Base-by-base conservation (phyloP, 2,113 vertebrate genomes). In the Ariopsis seemanni region DNA sequence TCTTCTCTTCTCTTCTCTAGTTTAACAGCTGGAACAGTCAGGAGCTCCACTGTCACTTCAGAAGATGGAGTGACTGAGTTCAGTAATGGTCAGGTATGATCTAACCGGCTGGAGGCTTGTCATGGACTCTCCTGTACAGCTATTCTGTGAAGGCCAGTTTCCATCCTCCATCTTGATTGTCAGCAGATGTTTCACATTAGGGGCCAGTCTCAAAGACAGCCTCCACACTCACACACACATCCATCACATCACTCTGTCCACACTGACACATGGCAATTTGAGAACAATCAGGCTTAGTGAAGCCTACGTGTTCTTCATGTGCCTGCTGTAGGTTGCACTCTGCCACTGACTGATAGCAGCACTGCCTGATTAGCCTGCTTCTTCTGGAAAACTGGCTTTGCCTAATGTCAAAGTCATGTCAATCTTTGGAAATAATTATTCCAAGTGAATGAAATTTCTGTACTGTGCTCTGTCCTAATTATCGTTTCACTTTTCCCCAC, bases 151-250 rank as follows among this genome's bases (percentile, higher is more conserved):
- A 72, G 25, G 17, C 69, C 48, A 63, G 57, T 63, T 42, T 67
- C n/a, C 42, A 55, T 57, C 74, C 52, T 55, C 69, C 25, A 20
- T 57, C 71, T 67, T 88, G 75, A 86, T 60, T 88, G 85, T 88
- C 83, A 88, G 84, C 88, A 88, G 89, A 90, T 92, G 91, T 90
- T 91, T 91, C 74, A 85, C 79, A 91, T 91, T 89, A 92, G 77
- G 79, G 80, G 80, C 52, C 77, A 57, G 20, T 27, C 86, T 58
- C 84, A 86, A 72, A 82, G 79, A 83, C 85, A 86, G 83, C 27
- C 89, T 84, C 82, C 85, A 85, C 18, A 69, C 69, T 75, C 57
- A 55, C 67, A 63, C 58, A 57, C 71, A 82, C 79, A 82, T 82
- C 57, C 77, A 75, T 72, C 63, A 84, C 74, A 81, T 52, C 20